These are phyloP conservation scores for Tenthredo mesomela DNA, from an alignment of 2,888 invertebrate species.

Conservation along the genomic window DNA sequence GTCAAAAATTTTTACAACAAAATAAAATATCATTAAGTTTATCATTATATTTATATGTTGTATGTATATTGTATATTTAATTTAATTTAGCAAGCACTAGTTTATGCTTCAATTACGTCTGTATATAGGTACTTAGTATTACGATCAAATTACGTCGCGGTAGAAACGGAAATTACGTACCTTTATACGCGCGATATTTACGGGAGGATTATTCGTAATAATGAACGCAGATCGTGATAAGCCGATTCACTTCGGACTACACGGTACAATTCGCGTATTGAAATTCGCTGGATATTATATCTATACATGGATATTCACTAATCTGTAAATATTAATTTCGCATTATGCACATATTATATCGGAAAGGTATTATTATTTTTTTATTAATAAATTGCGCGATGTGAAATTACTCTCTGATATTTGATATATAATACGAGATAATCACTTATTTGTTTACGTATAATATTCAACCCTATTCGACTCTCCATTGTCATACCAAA, in stretches of 20 bases:
- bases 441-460: too few relatives aligned
- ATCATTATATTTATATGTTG: neutral
- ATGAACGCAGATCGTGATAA: neutral
- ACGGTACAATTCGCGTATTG: neutral
- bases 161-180: neutral
- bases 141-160: neutral
- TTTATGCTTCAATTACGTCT: neutral
- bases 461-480: too few relatives aligned
- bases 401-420: too few relatives aligned
- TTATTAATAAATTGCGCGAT: too few relatives aligned
- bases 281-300: neutral
- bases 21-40: neutral
- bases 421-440: too few relatives aligned
- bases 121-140: neutral
- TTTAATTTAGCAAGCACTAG: neutral
- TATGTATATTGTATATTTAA: neutral
- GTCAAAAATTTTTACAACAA: slow-evolving; percentile 19
- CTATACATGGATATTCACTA: neutral
- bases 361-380: too few relatives aligned
- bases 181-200: neutral
- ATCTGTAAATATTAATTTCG: neutral
- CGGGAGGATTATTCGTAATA: neutral
- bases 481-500: too few relatives aligned
- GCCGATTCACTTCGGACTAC: neutral
- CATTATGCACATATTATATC: neutral